Conservation (phyloP, 1,140 invertebrate genomes). For the Cylas formicarius region DNA sequence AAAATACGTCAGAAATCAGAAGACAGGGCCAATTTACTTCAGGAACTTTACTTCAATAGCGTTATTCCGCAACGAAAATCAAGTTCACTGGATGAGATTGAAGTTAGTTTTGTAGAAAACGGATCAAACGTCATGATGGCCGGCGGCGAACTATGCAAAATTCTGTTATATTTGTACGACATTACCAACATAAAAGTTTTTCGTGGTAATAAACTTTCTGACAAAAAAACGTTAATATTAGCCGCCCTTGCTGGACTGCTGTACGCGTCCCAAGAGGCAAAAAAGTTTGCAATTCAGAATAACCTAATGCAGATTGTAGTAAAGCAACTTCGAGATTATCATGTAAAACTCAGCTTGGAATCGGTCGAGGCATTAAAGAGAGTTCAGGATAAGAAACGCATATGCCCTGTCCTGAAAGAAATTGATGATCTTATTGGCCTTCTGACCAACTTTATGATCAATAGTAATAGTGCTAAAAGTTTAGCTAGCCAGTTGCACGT, state of each 20-base stretch:
- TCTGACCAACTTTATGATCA: slow-evolving; percentile 48
- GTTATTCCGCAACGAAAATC: slow-evolving; percentile 14
- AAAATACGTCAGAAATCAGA: not conserved
- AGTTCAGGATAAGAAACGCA: slow-evolving; percentile 40
- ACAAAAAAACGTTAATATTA: slow-evolving; percentile 41
- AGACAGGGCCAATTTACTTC: slow-evolving; percentile 19
- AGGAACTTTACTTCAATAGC: slow-evolving; percentile 27
- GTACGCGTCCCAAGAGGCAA: slow-evolving; percentile 43
- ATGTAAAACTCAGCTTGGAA: slow-evolving; percentile 46
- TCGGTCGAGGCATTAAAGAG: slow-evolving; percentile 43
- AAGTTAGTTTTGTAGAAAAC: slow-evolving; percentile 13
- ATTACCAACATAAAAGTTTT: slow-evolving; percentile 40
- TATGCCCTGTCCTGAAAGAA: slow-evolving; percentile 45
- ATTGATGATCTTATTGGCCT: slow-evolving; percentile 44
- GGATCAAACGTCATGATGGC: slow-evolving; percentile 21
- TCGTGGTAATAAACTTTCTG: slow-evolving; percentile 32
- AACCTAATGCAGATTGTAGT: slow-evolving; percentile 41
- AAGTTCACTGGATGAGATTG: slow-evolving; percentile 9
- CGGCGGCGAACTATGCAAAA: slow-evolving; percentile 44
- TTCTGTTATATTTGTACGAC: slow-evolving; percentile 44
- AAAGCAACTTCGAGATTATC: slow-evolving; percentile 43
- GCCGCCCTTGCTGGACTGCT: slow-evolving; percentile 45
- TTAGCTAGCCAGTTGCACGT: slow-evolving; percentile 41
- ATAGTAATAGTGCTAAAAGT: slow-evolving; percentile 40
- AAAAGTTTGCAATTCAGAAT: slow-evolving; percentile 40